Evolutionary conservation across 2,797 vertebrate species (phyloP), one percentile per base, ranked within the genome.

Genomic region (Zenarchopterus dispar): DNA sequence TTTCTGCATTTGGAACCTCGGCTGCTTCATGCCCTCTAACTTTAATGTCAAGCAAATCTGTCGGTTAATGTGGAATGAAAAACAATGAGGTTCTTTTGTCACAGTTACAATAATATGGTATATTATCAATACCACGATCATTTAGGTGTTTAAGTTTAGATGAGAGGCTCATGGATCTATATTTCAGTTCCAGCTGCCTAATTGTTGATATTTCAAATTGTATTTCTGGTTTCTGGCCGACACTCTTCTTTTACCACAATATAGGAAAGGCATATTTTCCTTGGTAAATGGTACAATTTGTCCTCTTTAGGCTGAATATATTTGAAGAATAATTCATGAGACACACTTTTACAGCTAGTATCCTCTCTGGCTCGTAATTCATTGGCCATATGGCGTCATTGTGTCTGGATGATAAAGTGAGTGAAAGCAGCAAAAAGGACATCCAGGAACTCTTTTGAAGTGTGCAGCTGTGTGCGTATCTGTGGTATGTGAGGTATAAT

Each of bases 291-390:
- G 72, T 65, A 70, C 58, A 56, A 49, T 73, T 77, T 79, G n/a
- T 77, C 63, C 70, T 80, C 70, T 86, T 82, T 67, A 65, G 54
- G 56, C 71, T 58, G 62, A 77, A 86, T 71, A 56, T 76, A 80
- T 72, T 56, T 51, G 58, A 63, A 67, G 78, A 87, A 86, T 84
- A 84, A 88, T 85, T 85, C 81, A 84, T 81, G 73, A 88, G 77
- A 59, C 62, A 73, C 54, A 59, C 59, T 72, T 75, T 81, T 53
- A 71, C 31, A 65, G 26, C 6, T 15, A 45, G 77, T 22, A 68
- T 72, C 70, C 21, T 53, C 69, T 66, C 60, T 46, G 48, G 61
- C 43, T 71, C 67, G 73, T 74, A 75, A 75, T 67, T 82, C 70
- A 69, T 54, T 49, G 68, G 67, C 60, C 82, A 75, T 78, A 72